Percentiles rank a stretch among this genome's conserved stretches.
These are phyloP conservation scores for Myotis lucifugus DNA, from an alignment of 2,113 vertebrate genomes.

Conservation along the genomic window DNA sequence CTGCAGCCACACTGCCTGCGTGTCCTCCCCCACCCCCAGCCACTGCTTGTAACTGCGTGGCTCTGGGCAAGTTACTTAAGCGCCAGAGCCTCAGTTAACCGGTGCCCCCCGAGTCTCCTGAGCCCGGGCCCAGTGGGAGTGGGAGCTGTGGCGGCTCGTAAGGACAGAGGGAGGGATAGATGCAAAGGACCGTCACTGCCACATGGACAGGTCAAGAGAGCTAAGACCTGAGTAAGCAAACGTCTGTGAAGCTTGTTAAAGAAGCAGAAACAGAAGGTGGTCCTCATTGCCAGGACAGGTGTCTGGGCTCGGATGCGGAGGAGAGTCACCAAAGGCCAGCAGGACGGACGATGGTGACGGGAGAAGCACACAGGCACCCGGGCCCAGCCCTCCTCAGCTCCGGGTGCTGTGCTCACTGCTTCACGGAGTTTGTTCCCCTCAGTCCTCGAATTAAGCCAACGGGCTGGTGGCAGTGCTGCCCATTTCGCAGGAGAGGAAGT, in stretches of 20 bases:
- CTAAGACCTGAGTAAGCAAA: background rate
- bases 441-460: background rate
- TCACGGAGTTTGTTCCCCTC: too few species aligned
- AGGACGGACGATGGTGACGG: accelerated
- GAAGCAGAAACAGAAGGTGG: too few species aligned
- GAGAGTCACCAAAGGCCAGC: background rate
- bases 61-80: background rate
- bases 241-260: background rate
- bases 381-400: background rate
- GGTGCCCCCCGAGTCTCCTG: background rate
- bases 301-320: background rate
- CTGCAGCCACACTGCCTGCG: background rate
- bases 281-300: background rate
- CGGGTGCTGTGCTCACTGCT: background rate
- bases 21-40: background rate
- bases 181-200: background rate
- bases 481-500: background rate
- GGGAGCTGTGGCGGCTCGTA: background rate
- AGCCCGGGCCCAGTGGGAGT: background rate
- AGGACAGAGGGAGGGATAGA: background rate
- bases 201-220: background rate
- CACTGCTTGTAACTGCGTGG: background rate
- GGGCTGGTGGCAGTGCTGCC: background rate
- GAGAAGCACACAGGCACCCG: background rate
- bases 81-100: too few species aligned